Evolutionary conservation across 1,140 invertebrate genomes (phyloP), one percentile per base, ranked within the genome.

Genomic region (Vollenhovia emeryi): DNA sequence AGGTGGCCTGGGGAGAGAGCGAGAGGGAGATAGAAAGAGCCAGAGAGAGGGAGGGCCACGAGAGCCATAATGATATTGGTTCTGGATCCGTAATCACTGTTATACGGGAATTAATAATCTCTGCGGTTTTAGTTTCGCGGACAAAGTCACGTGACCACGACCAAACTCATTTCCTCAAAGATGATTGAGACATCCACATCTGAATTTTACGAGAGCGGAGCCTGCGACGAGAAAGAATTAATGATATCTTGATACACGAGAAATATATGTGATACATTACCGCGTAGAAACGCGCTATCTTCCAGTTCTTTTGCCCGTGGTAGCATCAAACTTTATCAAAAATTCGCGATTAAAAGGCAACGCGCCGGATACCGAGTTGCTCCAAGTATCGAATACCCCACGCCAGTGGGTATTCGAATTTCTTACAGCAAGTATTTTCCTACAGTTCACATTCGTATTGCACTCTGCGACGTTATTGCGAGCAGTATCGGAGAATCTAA

Each of bases 71-170:
- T 92, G 90, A 92, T 93, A 94, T 93, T 91, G 91, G 88, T 89
- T 90, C 90, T 87, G 90, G 90, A 92, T 91, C 87, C 84, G 91
- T 93, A 93, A 93, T 93, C 91, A 92, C 92, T 91, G 90, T 93
- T 93, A 93, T 93, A 89, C 60, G 90, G 91, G 91, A 94, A 94
- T 94, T 93, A 93, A 93, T 94, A 93, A 93, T 91, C 89, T 89
- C 86, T 92, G 92, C 91, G 92, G 93, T 93, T 92, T 91, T 88
- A 83, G 87, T 91, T 90, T 87, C 86, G 89, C 86, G 71, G 86
- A 90, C 87, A 66, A 85, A 88, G 78, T 90, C 87, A 84, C 89
- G 80, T 86, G 73, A 87, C 86, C 89, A 73, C 78, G 78, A 82
- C 80, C 90, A 79, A 82, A 85, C 80, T 88, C 84, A 88, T 89